Base-by-base conservation (phyloP, 1,140 invertebrate species). In the Brachionus rubens region DNA sequence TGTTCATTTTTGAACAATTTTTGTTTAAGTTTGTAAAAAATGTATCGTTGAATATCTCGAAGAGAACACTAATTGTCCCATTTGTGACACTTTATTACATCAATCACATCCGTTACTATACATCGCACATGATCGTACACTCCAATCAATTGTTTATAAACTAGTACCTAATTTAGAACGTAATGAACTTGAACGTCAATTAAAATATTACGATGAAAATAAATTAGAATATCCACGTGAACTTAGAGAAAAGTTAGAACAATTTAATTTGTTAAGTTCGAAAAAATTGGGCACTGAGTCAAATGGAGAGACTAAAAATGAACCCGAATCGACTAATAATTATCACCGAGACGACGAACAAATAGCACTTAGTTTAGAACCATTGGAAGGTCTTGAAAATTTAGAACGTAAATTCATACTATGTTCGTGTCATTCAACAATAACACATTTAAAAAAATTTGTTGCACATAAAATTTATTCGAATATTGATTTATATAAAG, bases 111-210 rank as follows among this genome's bases (percentile, higher is more conserved):
- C 86, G 19, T 79, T 84, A 41, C 56, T 36, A 9, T 46, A 62
- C 24, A 50, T 98, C 79, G 94, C 93, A 83, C 95, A 96, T 86
- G 96, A 98, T 86, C 88, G 95, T 79, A 98, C 94, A 76, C 93
- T 98, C 91, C 96, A 98, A 85, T 94, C 98, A 87, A 95, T 98
- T 85, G 94, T 98, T 59, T 97, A 95, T 86, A 98, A 98, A 88
- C 78, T 86, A 21, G 82, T 86, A n/a, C 84, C 84, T 24, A 78
- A 81, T 43, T 78, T 86, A 7, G 50, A 78, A 33, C 14, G 36
- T 24, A 21, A 43, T 14, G 75, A 76, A 48, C 24, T 76, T 3
- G 40, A 76, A 19, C 40, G 75, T 12, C 54, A 76, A 62, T 16
- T 62, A 16, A 43, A 59, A 46, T 76, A 76, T 24, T 76, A 62